Percentiles rank a stretch among this genome's conserved stretches.
Evolutionary conservation across 1,140 invertebrate genomes (phyloP).

Genomic region (Apis dorsata): DNA sequence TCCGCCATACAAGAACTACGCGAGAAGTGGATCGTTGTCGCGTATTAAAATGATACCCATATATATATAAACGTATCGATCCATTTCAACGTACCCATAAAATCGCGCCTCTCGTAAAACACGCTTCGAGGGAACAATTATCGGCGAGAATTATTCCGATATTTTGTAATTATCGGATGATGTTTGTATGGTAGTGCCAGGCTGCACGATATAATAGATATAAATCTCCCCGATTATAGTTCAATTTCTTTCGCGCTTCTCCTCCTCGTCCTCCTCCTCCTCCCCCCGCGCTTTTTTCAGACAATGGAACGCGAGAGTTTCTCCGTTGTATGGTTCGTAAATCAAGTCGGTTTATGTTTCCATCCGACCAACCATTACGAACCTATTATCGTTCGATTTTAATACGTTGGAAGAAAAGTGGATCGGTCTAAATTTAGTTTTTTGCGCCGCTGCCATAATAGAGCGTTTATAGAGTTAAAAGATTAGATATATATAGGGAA

Average conservation of each 20-base stretch:
- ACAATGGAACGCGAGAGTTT: neutral
- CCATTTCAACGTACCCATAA: neutral
- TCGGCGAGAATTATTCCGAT: too few species aligned
- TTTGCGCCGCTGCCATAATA: too few species aligned
- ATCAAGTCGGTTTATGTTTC: neutral
- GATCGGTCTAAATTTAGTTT: neutral
- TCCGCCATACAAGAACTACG: too few species aligned
- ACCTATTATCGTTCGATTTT: neutral
- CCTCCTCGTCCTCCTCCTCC: neutral
- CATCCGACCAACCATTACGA: neutral
- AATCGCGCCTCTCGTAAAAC: neutral
- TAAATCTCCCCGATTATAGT: neutral
- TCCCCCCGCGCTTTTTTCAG: neutral
- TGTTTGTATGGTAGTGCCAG: neutral
- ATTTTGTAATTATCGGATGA: neutral
- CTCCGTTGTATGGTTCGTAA: neutral
- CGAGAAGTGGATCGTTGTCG: neutral
- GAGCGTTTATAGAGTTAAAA: too few species aligned
- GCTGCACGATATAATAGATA: neutral
- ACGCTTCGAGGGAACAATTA: neutral
- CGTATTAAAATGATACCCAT: neutral
- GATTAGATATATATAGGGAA: too few species aligned
- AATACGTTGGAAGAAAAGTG: neutral
- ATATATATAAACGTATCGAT: neutral
- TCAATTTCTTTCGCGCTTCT: conserved; percentile 3